Evolutionary conservation across 1,140 invertebrate species (phyloP).

Genomic region (Procambarus virginalis): DNA sequence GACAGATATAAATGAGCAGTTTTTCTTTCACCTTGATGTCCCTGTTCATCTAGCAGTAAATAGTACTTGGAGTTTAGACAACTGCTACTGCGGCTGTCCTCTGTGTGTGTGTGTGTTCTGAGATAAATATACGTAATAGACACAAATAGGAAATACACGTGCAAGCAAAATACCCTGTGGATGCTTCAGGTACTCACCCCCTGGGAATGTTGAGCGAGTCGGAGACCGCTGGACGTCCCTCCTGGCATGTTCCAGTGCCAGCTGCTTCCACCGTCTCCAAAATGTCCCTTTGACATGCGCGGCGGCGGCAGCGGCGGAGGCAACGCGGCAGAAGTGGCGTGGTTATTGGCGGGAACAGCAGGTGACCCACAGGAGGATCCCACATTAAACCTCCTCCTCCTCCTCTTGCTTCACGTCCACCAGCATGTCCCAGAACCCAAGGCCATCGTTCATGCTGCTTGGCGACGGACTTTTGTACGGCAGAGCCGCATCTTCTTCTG

Average conservation of each 20-base stretch:
- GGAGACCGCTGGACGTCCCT: constrained; percentile 90
- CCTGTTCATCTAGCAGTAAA: too few species aligned
- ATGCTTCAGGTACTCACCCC: constrained; percentile 80
- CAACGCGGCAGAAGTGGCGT: not conserved
- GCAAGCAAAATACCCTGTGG: too few species aligned
- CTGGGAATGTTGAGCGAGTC: constrained; percentile 87
- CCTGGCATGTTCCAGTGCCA: constrained; percentile 89
- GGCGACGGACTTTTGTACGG: constrained; percentile 75
- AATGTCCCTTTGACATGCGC: constrained; percentile 73
- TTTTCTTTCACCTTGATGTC: too few species aligned
- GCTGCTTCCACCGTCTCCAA: constrained; percentile 89
- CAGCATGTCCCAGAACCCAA: constrained; percentile 88
- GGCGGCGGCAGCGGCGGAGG: not conserved
- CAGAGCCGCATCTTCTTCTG: constrained; percentile 86
- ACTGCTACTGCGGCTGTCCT: too few species aligned
- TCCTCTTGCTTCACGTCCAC: constrained; percentile 90
- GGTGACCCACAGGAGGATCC: constrained; percentile 46
- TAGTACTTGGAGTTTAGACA: too few species aligned
- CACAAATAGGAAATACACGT: too few species aligned
- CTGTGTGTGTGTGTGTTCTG: too few species aligned
- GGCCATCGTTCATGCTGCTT: constrained; percentile 78
- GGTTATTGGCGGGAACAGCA: constrained; percentile 2
- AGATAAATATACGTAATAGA: too few species aligned
- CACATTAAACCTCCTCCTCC: constrained; percentile 72
- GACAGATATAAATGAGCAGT: too few species aligned